Evolutionary conservation across 2,888 invertebrate species (phyloP).

Genomic region (Tiliacea citrago): DNA sequence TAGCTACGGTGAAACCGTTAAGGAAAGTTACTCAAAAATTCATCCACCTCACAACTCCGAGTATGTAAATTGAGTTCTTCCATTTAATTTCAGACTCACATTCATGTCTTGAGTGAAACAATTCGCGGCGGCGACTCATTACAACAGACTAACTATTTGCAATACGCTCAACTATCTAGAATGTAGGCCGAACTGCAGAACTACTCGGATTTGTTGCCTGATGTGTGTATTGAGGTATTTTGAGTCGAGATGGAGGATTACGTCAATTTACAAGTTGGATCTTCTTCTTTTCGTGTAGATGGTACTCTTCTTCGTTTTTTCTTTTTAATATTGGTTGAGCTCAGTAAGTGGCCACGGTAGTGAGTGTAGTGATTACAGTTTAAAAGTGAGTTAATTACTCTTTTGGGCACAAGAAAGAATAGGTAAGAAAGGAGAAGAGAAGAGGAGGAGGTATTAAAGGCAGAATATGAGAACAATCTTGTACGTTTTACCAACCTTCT

Average conservation of each 20-base stretch:
- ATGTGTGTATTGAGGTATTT: slow-evolving; percentile 25
- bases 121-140: slow-evolving; percentile 58
- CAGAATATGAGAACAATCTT: too few species aligned
- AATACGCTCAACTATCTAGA: slow-evolving; percentile 42
- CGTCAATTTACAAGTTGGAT: slow-evolving; percentile 11
- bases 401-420: background rate
- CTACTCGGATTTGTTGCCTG: slow-evolving; percentile 35
- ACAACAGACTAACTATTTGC: slow-evolving; percentile 56
- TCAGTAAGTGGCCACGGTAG: too few species aligned
- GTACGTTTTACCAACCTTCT: too few species aligned
- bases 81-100: slow-evolving; percentile 35
- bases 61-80: slow-evolving; percentile 48
- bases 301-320: too few species aligned
- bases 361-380: background rate
- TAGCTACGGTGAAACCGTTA: too few species aligned
- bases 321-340: too few species aligned
- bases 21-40: background rate
- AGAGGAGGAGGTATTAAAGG: too few species aligned
- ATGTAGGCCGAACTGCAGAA: slow-evolving; percentile 37
- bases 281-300: too few species aligned
- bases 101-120: slow-evolving; percentile 52
- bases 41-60: background rate
- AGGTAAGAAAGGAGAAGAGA: background rate
- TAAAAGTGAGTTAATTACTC: background rate
- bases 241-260: background rate